Evolutionary conservation across 2,888 invertebrate genomes (phyloP).

Genomic region (Drosophila greeni): DNA sequence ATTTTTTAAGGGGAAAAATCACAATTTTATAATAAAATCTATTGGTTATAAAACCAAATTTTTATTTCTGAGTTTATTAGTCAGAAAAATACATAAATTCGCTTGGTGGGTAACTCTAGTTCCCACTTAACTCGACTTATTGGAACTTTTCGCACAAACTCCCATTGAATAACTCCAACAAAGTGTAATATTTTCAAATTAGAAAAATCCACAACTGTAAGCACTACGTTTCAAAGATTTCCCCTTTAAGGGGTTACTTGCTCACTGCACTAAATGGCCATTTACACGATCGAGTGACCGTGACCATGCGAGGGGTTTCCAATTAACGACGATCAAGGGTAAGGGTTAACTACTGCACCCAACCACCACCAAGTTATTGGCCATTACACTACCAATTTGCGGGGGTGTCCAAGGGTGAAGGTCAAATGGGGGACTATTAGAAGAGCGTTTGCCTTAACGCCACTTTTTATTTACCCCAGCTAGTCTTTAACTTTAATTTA

Average conservation of each 20-base stretch:
- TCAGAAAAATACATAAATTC: no score
- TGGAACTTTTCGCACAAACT: not conserved
- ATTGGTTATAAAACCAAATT: no score
- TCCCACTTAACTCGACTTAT: not conserved
- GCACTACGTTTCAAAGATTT: no score
- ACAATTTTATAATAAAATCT: no score
- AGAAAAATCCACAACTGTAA: not conserved
- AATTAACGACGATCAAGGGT: constrained; percentile 37
- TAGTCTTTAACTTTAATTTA: constrained; percentile 4
- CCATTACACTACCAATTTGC: constrained; percentile 27
- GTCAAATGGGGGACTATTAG: constrained; percentile 30
- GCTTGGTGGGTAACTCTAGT: no score
- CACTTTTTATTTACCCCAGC: not conserved
- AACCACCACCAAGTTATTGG: constrained; percentile 12
- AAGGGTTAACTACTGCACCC: constrained; percentile 22
- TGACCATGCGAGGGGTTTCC: constrained; percentile 18
- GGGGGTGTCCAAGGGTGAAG: constrained; percentile 38
- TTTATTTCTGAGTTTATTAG: no score
- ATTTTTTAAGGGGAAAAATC: no score
- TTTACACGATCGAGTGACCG: constrained; percentile 36
- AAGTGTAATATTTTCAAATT: not conserved
- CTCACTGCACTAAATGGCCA: constrained; percentile 13
- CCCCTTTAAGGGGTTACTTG: not conserved
- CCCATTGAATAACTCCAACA: not conserved
- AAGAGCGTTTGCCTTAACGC: constrained; percentile 12